Evolutionary conservation across 1,140 invertebrate species (phyloP).

Genomic region (Eufriesea mexicana): DNA sequence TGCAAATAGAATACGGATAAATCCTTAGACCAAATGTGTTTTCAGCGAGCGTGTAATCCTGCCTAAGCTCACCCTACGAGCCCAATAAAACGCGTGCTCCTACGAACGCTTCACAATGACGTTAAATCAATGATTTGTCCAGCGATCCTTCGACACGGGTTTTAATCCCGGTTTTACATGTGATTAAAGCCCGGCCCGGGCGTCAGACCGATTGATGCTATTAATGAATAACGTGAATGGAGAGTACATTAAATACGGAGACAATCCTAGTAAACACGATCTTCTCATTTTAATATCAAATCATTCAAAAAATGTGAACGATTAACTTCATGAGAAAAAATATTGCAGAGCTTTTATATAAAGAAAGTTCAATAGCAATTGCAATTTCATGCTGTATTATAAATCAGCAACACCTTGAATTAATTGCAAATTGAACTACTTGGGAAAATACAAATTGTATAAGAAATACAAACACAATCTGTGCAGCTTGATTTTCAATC

Average conservation of each 20-base stretch:
- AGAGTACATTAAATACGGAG: constrained; percentile 3
- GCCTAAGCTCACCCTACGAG: constrained; percentile 68
- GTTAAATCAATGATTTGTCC: constrained; percentile 71
- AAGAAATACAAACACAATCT: too few relatives aligned
- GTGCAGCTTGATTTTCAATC: too few relatives aligned
- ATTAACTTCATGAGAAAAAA: too few relatives aligned
- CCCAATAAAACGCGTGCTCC: constrained; percentile 62
- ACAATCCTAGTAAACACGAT: background rate
- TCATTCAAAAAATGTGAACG: background rate
- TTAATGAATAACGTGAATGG: constrained; percentile 40
- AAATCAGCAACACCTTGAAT: too few relatives aligned
- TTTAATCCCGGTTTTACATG: constrained; percentile 73
- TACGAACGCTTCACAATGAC: constrained; percentile 58
- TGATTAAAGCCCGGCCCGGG: constrained; percentile 62
- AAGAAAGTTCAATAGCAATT: too few relatives aligned
- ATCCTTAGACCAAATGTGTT: constrained; percentile 68
- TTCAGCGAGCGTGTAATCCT: constrained; percentile 69
- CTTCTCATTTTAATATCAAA: too few relatives aligned
- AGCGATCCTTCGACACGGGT: constrained; percentile 38
- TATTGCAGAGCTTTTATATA: too few relatives aligned
- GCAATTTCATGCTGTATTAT: too few relatives aligned
- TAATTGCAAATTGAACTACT: too few relatives aligned
- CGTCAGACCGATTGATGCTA: constrained; percentile 53
- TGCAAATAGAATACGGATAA: constrained; percentile 38
- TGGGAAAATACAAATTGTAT: too few relatives aligned